Percentiles rank a stretch among this genome's conserved stretches.
Evolutionary conservation across 92 coral and sea anemone genomes (phyloP).

Genomic region (Porites cylindrica): DNA sequence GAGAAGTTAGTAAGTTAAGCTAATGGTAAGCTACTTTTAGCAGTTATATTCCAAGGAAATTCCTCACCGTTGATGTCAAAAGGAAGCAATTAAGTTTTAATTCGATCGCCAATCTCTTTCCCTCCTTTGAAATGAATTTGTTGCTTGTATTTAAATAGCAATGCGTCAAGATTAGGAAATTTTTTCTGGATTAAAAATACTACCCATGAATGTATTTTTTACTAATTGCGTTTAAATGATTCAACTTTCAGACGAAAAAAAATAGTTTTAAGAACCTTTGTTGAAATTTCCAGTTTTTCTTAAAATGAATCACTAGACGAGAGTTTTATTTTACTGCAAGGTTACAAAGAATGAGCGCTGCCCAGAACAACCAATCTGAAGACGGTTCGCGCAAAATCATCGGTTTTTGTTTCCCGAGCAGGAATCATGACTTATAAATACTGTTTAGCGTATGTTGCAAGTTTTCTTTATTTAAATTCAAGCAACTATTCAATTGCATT

Average conservation of each 20-base stretch:
- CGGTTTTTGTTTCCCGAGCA: neutral
- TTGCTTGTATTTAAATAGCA: slow-evolving; percentile 7
- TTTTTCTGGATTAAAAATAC: neutral
- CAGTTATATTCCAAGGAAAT: slow-evolving; percentile 33
- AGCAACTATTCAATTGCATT: neutral
- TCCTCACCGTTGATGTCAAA: slow-evolving; percentile 71
- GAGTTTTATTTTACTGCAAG: neutral
- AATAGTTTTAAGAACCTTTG: neutral
- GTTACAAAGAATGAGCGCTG: slow-evolving; percentile 6
- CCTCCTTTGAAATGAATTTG: slow-evolving; percentile 11
- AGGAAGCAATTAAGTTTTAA: slow-evolving; percentile 62
- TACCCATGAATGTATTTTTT: neutral
- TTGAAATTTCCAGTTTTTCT: neutral
- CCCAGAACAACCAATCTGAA: neutral
- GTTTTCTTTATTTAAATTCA: neutral
- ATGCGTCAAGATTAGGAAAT: neutral
- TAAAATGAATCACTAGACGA: neutral
- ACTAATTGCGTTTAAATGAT: neutral
- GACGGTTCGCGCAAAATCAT: neutral
- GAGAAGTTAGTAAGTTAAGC: slow-evolving; percentile 46
- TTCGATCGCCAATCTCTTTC: slow-evolving; percentile 31
- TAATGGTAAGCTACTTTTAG: slow-evolving; percentile 5
- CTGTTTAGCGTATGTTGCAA: neutral
- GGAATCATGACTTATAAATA: neutral
- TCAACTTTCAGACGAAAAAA: neutral